A percentile compares a stretch with the other conserved stretches of the same genome.
Evolutionary conservation across 1,140 invertebrate species (phyloP).

Genomic region (Oncopodura yosiiana): DNA sequence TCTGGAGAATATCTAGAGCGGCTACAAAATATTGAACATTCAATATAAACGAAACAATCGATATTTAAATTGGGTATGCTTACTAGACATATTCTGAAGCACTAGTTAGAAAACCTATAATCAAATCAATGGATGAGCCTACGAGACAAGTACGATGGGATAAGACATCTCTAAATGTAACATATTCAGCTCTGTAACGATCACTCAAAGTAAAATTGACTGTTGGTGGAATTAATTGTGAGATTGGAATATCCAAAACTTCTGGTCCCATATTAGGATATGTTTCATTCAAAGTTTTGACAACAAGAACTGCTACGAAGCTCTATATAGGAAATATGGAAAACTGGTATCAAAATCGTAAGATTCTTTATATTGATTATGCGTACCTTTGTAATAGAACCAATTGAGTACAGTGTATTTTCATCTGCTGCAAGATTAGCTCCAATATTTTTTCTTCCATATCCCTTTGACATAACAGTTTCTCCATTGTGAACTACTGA

Average conservation of each 20-base stretch:
- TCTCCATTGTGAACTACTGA: neutral
- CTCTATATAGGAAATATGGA: neutral
- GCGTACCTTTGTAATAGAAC: conserved; percentile 5
- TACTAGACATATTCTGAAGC: conserved; percentile 13
- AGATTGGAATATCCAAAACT: neutral
- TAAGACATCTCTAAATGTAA: conserved; percentile 19
- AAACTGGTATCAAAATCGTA: neutral
- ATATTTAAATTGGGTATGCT: no score
- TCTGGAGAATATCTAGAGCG: conserved; percentile 7
- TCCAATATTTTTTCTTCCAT: conserved; percentile 2
- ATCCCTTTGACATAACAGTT: neutral
- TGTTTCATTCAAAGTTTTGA: neutral
- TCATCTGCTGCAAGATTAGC: neutral
- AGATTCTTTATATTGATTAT: neutral
- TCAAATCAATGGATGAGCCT: neutral
- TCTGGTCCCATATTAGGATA: neutral
- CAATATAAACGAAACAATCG: no score
- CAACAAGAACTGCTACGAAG: neutral
- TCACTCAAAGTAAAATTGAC: conserved; percentile 7
- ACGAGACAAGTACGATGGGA: conserved; percentile 9
- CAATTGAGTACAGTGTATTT: conserved; percentile 1
- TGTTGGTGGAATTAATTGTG: neutral
- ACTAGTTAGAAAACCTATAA: neutral
- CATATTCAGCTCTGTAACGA: conserved; percentile 9
- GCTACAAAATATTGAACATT: no score